phyloP scores from a whole-genome alignment of 2,797 vertebrate species.

The Eleutherodactylus coqui region DNA sequence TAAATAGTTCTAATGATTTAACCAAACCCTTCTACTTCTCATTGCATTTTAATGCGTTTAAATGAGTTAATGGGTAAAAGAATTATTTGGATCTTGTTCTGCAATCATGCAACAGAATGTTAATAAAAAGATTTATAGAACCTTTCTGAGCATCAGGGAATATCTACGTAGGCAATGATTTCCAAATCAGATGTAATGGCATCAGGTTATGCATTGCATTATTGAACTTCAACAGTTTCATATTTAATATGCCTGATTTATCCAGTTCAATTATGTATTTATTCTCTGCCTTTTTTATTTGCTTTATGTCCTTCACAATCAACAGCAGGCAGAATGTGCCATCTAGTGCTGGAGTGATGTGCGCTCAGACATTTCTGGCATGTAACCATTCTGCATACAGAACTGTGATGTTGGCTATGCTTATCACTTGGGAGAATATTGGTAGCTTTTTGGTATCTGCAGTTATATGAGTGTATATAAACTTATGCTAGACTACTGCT shows the following conservation, averaged over 20 bases:
- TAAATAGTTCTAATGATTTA: conserved; percentile 34
- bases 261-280: conserved; percentile 58
- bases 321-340: conserved; percentile 43
- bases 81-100: conserved; percentile 51
- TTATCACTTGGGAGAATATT: background rate
- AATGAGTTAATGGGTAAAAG: conserved; percentile 37
- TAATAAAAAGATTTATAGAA: conserved; percentile 60
- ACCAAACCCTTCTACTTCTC: conserved; percentile 21
- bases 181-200: conserved; percentile 58
- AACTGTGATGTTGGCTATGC: background rate
- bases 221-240: conserved; percentile 53
- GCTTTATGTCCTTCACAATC: conserved; percentile 1
- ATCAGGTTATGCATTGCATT: conserved; percentile 55
- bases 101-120: conserved; percentile 44
- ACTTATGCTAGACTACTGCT: background rate
- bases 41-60: conserved; percentile 41
- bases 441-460: background rate
- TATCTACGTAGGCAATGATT: conserved; percentile 55
- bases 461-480: background rate
- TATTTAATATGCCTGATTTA: conserved; percentile 59
- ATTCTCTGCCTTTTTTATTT: conserved; percentile 42
- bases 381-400: background rate
- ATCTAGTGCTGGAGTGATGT: conserved; percentile 52
- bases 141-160: conserved; percentile 34
- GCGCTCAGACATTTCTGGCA: background rate